Percentiles rank a stretch among this genome's conserved stretches.
Conservation (phyloP, 2,113 vertebrate genomes). For the Bos indicus region DNA sequence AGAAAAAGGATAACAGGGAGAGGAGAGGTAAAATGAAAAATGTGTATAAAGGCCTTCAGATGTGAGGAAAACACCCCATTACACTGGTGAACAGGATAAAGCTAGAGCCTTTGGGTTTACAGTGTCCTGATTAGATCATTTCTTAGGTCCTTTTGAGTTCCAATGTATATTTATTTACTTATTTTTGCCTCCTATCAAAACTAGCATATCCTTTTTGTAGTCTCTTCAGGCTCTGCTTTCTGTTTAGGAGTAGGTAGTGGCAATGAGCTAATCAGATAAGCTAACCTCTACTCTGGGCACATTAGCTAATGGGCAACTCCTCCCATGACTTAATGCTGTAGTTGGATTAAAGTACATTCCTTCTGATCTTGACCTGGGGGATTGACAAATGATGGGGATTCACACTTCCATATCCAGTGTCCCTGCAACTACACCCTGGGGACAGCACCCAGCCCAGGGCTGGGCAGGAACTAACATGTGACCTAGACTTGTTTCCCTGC, state of each 20-base stretch:
- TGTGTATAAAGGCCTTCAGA: neutral
- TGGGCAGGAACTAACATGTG: neutral
- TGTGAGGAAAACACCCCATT: neutral
- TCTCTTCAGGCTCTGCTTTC: slow-evolving; percentile 10
- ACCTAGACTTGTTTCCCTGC: neutral
- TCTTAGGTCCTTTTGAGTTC: neutral
- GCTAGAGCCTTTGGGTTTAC: neutral
- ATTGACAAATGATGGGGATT: slow-evolving; percentile 48
- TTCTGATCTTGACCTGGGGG: neutral
- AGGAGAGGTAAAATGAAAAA: neutral
- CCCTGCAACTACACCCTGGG: neutral
- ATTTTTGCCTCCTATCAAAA: neutral
- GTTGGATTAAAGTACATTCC: neutral
- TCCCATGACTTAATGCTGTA: neutral
- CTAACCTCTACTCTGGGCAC: neutral
- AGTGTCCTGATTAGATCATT: neutral
- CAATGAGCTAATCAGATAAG: neutral
- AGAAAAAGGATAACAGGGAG: neutral
- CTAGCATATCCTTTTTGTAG: neutral
- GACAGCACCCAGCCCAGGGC: neutral
- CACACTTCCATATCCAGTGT: neutral
- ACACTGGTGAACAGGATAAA: neutral
- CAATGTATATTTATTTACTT: neutral
- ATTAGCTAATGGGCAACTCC: neutral
- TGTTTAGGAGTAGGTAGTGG: neutral